Conservation (phyloP, 2,113 vertebrate genomes). For the Cinclus mexicanus region DNA sequence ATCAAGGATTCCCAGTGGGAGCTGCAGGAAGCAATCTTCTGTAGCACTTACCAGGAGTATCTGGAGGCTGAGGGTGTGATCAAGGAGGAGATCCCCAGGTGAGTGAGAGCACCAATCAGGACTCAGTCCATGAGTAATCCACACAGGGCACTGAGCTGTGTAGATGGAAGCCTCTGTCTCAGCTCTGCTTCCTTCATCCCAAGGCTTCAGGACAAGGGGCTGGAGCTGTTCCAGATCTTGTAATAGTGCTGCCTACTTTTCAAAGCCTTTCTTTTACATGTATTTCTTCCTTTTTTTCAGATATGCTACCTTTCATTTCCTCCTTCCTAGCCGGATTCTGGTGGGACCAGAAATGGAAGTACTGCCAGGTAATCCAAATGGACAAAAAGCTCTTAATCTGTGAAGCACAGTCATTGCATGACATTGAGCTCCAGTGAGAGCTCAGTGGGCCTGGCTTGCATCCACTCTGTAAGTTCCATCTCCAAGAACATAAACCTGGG, state of each 20-base stretch:
- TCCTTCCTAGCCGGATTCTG: constrained; percentile 68
- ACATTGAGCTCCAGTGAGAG: neutral
- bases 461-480: neutral
- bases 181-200: neutral
- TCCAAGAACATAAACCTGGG: neutral
- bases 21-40: constrained; percentile 63
- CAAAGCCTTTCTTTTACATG: neutral
- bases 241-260: neutral
- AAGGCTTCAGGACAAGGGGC: neutral
- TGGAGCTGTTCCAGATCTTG: neutral
- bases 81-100: constrained; percentile 64
- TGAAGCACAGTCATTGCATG: fast-evolving
- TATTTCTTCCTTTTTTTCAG: constrained; percentile 66
- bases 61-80: neutral
- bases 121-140: neutral
- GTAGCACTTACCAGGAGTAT: constrained; percentile 34
- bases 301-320: constrained; percentile 78
- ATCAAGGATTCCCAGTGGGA: constrained; percentile 74
- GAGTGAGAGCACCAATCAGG: neutral
- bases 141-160: neutral
- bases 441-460: neutral
- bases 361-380: constrained; percentile 73
- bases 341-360: constrained; percentile 27
- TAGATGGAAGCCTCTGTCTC: neutral
- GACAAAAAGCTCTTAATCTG: neutral